These are phyloP conservation scores for Miniopterus natalensis DNA, from an alignment of 2,113 vertebrate genomes.

Conservation along the genomic window DNA sequence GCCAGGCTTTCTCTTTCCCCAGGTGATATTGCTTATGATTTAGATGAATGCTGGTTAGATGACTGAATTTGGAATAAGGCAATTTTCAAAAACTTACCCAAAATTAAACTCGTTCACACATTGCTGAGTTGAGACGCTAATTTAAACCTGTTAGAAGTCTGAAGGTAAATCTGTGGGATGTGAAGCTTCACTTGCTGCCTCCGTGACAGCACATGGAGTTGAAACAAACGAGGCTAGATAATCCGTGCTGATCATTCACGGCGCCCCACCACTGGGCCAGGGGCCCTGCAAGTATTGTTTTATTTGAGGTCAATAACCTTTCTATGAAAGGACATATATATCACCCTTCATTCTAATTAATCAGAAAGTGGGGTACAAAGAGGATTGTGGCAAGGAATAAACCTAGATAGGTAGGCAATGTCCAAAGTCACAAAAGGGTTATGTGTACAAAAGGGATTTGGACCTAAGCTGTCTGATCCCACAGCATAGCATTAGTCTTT, in stretches of 20 bases:
- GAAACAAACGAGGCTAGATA: not conserved
- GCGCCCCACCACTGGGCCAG: too few species aligned
- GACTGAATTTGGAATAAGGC: not conserved
- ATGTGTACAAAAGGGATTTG: not conserved
- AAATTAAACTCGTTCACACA: not conserved
- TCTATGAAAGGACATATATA: not conserved
- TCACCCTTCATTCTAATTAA: not conserved
- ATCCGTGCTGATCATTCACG: not conserved
- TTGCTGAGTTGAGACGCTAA: not conserved
- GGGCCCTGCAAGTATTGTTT: not conserved
- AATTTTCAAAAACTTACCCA: not conserved
- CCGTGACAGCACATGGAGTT: not conserved
- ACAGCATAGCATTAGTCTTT: not conserved
- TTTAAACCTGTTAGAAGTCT: not conserved
- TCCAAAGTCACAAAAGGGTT: not conserved
- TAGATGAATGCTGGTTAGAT: not conserved
- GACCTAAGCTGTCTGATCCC: not conserved
- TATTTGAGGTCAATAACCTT: not conserved
- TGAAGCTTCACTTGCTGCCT: not conserved
- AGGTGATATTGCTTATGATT: not conserved
- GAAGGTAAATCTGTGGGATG: not conserved
- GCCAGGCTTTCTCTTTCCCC: not conserved
- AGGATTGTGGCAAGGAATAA: not conserved
- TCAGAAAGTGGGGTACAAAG: not conserved
- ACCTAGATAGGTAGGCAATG: not conserved